Evolutionary conservation across 92 coral and sea anemone species (phyloP), one percentile per base, ranked within the genome.

Genomic region (Pocillopora meandrina): DNA sequence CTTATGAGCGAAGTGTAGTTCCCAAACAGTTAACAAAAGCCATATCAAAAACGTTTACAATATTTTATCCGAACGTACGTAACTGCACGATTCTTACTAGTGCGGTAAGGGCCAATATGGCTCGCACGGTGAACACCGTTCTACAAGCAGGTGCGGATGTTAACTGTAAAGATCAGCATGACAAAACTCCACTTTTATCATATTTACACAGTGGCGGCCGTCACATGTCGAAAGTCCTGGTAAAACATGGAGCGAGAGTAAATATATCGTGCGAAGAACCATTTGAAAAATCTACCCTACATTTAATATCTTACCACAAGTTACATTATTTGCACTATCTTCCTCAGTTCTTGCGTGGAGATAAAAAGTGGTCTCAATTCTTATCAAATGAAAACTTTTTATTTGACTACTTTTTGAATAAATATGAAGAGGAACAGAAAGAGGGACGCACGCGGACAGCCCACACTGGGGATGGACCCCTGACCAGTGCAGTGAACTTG

Each of bases 141-240:
- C 2, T 84, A 59, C 57, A 76, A 52, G 61, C 49, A 1, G 88
- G 88, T 0, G 9, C 34, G 5, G 81, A 84, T 31, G 88, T 84
- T 0, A 76, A 84, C 70, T 84, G 88, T n/a, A 56, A 15, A 2
- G 34, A 63, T 23, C 34, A 1, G 69, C 47, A 47, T 0, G 82
- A 82, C 34, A 3, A 56, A 13, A 74, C 52, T 63, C 92, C 89
- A 5, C 74, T 89, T 0, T 20, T 65, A 4, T 35, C 15, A 0
- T 85, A 89, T 21, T 60, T 89, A 5, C 82, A 56, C 5, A 33
- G 23, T 6, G 92, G 92, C 42, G 89, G 92, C 5, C 90, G 92
- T 57, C 92, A 86, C 68, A 79, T 90, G 61, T 85, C 92, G 62
- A 90, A 90, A 61, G 75, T 90, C 66, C 81, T 90, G 9, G 87